Conservation (phyloP, 2,888 invertebrate species). For the Agriopis aurantiaria region DNA sequence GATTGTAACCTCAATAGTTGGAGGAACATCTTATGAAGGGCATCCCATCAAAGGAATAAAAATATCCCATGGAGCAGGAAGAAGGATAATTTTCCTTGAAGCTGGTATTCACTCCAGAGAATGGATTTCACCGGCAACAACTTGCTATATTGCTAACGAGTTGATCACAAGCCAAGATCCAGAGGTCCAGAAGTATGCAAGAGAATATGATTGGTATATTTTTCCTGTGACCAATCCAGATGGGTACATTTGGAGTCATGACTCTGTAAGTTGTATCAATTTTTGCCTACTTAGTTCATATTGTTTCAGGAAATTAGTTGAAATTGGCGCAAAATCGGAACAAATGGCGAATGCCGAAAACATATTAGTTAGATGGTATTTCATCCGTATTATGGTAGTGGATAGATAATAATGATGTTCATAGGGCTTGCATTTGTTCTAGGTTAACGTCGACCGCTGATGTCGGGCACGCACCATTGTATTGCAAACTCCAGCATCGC, state of each 20-base stretch:
- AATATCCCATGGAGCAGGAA: constrained; percentile 58
- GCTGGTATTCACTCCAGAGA: constrained; percentile 91
- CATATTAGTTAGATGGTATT: too few relatives aligned
- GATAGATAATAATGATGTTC: too few relatives aligned
- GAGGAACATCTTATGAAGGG: constrained; percentile 77
- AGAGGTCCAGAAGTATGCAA: constrained; percentile 83
- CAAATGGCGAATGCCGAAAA: too few relatives aligned
- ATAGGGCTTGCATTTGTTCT: too few relatives aligned
- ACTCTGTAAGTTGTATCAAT: constrained; percentile 76
- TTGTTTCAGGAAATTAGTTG: too few relatives aligned
- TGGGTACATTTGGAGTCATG: constrained; percentile 89
- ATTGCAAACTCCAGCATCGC: too few relatives aligned
- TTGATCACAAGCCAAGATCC: constrained; percentile 87
- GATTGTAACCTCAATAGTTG: constrained; percentile 70
- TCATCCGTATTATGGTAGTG: too few relatives aligned
- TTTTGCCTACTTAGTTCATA: too few relatives aligned
- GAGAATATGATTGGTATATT: constrained; percentile 91
- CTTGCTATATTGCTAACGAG: constrained; percentile 89
- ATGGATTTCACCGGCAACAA: constrained; percentile 90
- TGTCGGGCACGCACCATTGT: too few relatives aligned
- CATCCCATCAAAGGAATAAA: constrained; percentile 80
- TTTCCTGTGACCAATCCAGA: constrained; percentile 92
- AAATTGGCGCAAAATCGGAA: too few relatives aligned
- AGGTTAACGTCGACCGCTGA: too few relatives aligned
- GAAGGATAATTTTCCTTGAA: constrained; percentile 70